Conservation (phyloP, 2,797 vertebrate genomes). For the Tragopan temminckii region DNA sequence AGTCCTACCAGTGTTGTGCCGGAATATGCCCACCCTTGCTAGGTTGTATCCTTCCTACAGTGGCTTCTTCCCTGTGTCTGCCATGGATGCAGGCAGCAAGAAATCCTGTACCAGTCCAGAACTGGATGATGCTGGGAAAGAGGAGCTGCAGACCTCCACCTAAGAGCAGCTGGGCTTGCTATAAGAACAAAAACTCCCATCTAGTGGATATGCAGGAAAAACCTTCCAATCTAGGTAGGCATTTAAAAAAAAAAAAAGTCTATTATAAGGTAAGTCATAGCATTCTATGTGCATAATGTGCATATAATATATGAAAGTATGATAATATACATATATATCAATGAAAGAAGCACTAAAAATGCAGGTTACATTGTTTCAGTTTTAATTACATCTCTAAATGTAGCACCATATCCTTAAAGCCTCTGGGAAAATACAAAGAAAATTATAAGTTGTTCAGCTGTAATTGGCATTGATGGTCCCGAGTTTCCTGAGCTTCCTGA, state of each 20-base stretch:
- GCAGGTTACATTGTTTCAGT: background rate
- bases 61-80: background rate
- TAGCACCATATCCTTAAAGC: background rate
- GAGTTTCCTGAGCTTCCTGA: background rate
- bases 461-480: background rate
- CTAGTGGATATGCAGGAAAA: conserved; percentile 39
- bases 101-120: background rate
- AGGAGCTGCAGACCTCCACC: background rate
- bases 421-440: background rate
- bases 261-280: background rate
- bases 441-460: background rate
- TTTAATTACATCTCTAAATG: background rate
- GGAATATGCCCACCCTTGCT: background rate
- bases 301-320: background rate
- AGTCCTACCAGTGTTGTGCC: background rate
- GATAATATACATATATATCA: background rate
- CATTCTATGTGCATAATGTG: background rate
- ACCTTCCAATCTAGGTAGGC: background rate
- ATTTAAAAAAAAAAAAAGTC: background rate
- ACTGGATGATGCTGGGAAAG: rapidly evolving
- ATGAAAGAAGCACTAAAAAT: background rate
- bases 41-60: background rate
- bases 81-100: rapidly evolving
- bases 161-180: background rate
- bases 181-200: conserved; percentile 49